Percentiles rank a stretch among this genome's conserved stretches.
phyloP scores from a whole-genome alignment of 92 coral and sea anemone species.

The Porites evermanni region DNA sequence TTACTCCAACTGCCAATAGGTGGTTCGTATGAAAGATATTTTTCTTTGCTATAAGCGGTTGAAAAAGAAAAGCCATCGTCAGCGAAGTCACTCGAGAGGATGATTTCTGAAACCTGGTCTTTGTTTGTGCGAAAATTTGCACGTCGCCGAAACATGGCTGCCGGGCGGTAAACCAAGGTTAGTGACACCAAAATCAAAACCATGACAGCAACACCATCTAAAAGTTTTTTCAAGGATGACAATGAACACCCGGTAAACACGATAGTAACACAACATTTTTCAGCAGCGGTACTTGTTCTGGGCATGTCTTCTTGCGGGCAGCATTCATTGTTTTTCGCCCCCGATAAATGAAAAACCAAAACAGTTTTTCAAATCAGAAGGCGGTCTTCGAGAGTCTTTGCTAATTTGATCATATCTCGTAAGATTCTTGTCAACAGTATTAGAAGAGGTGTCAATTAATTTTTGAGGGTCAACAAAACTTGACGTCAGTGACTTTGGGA shows the following conservation, averaged over 20 bases:
- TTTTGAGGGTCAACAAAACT: slow-evolving; percentile 5
- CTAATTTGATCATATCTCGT: slow-evolving; percentile 26
- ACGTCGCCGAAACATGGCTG: slow-evolving; percentile 59
- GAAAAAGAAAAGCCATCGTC: slow-evolving; percentile 83
- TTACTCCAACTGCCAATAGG: slow-evolving; percentile 92
- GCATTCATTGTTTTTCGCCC: slow-evolving; percentile 9
- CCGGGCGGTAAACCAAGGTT: slow-evolving; percentile 74
- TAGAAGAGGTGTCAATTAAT: not conserved
- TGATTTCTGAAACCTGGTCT: slow-evolving; percentile 28
- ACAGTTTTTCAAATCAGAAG: not conserved
- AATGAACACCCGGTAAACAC: slow-evolving; percentile 30
- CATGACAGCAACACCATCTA: slow-evolving; percentile 71
- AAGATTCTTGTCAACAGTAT: not conserved
- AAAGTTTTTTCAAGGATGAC: slow-evolving; percentile 62
- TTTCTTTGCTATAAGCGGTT: slow-evolving; percentile 31
- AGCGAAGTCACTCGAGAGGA: slow-evolving; percentile 47
- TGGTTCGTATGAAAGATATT: slow-evolving; percentile 80
- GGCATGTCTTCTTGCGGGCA: slow-evolving; percentile 28
- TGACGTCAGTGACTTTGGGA: not conserved
- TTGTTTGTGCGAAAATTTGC: not conserved
- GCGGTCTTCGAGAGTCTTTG: not conserved
- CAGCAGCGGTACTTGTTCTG: slow-evolving; percentile 10
- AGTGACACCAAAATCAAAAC: slow-evolving; percentile 65
- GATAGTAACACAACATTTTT: slow-evolving; percentile 3
- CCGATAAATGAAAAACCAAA: not conserved